These are phyloP conservation scores for Drosophila subsilvestris DNA, from an alignment of 2,888 invertebrate species.

Conservation along the genomic window DNA sequence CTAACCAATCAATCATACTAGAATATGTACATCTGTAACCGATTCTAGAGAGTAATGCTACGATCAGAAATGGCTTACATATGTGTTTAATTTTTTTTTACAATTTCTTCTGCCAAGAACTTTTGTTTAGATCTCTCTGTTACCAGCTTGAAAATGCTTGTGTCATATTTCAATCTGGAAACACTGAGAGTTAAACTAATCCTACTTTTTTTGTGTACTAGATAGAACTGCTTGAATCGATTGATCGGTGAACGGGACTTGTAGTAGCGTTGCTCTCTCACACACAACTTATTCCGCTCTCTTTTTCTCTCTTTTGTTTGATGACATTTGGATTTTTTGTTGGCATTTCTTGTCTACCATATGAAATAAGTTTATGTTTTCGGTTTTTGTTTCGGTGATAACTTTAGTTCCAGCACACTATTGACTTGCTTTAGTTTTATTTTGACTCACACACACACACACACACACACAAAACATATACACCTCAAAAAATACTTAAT, in stretches of 20 bases:
- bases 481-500: slow-evolving; percentile 8
- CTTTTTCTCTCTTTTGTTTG: slow-evolving; percentile 5
- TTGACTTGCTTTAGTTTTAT: slow-evolving; percentile 37
- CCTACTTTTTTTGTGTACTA: slow-evolving; percentile 15
- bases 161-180: background rate
- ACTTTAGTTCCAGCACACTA: slow-evolving; percentile 19
- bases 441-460: slow-evolving; percentile 27
- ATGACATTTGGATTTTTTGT: slow-evolving; percentile 8
- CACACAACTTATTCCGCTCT: slow-evolving; percentile 6
- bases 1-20: slow-evolving; percentile 16
- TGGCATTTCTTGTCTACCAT: slow-evolving; percentile 21
- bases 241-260: slow-evolving; percentile 16
- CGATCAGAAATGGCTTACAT: background rate
- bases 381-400: slow-evolving; percentile 11
- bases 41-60: slow-evolving; percentile 13
- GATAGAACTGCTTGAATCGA: slow-evolving; percentile 17
- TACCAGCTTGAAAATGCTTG: background rate
- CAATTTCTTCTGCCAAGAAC: background rate
- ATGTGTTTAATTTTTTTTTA: background rate
- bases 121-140: background rate
- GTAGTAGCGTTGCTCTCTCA: slow-evolving; percentile 7
- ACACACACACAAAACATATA: slow-evolving; percentile 22
- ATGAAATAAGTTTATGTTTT: slow-evolving; percentile 21
- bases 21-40: background rate
- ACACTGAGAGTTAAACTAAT: slow-evolving; percentile 12